Conservation (phyloP, 2,888 invertebrate species). For the Xestia ashworthii region DNA sequence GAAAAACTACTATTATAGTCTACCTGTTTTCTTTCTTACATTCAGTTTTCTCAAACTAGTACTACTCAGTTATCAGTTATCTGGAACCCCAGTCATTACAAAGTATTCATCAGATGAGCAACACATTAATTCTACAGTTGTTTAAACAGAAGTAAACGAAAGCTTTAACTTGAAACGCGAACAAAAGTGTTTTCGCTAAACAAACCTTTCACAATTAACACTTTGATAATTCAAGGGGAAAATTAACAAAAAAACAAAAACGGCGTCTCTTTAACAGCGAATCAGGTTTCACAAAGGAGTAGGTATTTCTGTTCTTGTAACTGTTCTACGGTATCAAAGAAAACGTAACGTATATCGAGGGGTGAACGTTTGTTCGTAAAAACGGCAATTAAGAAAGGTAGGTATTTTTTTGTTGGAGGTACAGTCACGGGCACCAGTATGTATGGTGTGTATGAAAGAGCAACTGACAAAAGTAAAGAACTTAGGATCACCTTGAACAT, state of each 20-base stretch:
- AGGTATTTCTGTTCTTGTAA: conserved; percentile 22
- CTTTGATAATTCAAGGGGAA: conserved; percentile 55
- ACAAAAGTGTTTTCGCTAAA: conserved; percentile 32
- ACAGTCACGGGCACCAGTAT: not conserved
- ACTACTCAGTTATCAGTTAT: too few species aligned
- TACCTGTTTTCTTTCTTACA: too few species aligned
- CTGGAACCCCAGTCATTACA: too few species aligned
- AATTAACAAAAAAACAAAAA: conserved; percentile 40
- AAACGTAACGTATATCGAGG: conserved; percentile 34
- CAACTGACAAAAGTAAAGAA: too few species aligned
- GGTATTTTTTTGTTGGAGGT: conserved; percentile 26
- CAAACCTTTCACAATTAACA: conserved; percentile 29
- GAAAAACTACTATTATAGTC: too few species aligned
- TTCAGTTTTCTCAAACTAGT: too few species aligned
- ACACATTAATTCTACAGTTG: conserved; percentile 14
- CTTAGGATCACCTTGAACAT: too few species aligned
- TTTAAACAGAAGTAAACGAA: conserved; percentile 22
- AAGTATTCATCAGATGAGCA: not conserved
- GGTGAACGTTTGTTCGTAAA: conserved; percentile 32
- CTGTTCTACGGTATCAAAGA: conserved; percentile 39
- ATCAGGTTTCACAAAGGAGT: conserved; percentile 19
- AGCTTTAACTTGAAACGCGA: conserved; percentile 7
- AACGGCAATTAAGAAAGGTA: not conserved
- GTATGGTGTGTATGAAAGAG: too few species aligned
- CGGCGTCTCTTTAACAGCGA: not conserved